Percentiles rank a stretch among this genome's conserved stretches.
phyloP scores from a whole-genome alignment of 1,140 invertebrate species.

The Leptopilina boulardi region DNA sequence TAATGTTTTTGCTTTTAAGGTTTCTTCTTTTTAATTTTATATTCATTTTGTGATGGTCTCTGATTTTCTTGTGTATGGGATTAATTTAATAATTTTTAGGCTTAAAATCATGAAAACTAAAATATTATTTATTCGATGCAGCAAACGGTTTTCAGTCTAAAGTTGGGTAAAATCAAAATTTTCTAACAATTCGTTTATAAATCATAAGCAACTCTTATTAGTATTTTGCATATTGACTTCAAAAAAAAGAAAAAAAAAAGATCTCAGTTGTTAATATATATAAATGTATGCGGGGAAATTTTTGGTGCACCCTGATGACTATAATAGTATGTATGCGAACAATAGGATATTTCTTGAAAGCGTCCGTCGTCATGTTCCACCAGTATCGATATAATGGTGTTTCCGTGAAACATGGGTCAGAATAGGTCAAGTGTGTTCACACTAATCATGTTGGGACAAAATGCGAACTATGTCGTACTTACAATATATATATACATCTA shows the following conservation, averaged over 20 bases:
- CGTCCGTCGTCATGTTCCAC: constrained; percentile 45
- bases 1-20: too few species aligned
- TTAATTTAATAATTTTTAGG: too few species aligned
- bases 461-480: constrained; percentile 53
- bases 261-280: constrained; percentile 1
- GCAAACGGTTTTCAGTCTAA: too few species aligned
- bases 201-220: background rate
- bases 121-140: too few species aligned
- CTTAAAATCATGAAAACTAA: too few species aligned
- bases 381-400: constrained; percentile 62
- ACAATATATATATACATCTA: constrained; percentile 56
- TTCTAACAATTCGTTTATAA: too few species aligned
- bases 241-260: too few species aligned
- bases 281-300: background rate
- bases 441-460: constrained; percentile 66
- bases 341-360: constrained; percentile 56
- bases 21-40: too few species aligned
- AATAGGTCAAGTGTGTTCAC: constrained; percentile 66
- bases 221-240: constrained; percentile 13
- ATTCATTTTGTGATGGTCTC: too few species aligned
- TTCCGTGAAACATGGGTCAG: constrained; percentile 53
- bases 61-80: too few species aligned
- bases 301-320: constrained; percentile 17
- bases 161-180: too few species aligned
- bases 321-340: constrained; percentile 50